Evolutionary conservation across 2,888 invertebrate genomes (phyloP), one percentile per base, ranked within the genome.

Genomic region (Callyntrura sp.): DNA sequence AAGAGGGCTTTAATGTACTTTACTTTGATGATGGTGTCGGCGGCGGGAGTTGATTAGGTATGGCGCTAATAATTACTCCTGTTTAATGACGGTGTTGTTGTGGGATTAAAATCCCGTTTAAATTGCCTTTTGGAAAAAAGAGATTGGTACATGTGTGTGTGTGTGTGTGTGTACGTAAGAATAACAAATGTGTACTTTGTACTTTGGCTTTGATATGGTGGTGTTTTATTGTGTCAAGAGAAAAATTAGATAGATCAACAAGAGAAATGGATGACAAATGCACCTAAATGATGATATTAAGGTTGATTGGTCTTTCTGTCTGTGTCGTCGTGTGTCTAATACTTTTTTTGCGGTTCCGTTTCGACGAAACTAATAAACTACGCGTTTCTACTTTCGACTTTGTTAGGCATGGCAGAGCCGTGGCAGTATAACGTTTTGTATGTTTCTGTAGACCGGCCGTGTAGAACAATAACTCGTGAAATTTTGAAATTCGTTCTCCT

Each of bases 221-320:
- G 45, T 55, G 35, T 35, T 35, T 35, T 35, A 35, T 35, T 35
- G 35, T 35, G 35, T 35, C 20, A 78, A 78, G 25, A 78, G 55
- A 35, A 35, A 35, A 57, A 17, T 17, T 14, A 51, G 65, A 48
- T 48, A 51, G 76, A 51, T 51, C 55, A 35, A 76, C 51, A 76
- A 76, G 51, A 76, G 76, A 82, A 45, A 48, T 51, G 51, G 68
- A 68, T 83, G 83, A 83, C 68, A 83, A 83, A 83, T 83, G 45
- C 68, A 51, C 48, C 48, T 35, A 82, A 43, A 28, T 51, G 48
- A 48, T 76, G 76, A 51, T 51, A 35, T 35, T 35, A 35, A 35
- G 35, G 35, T 6, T 35, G 6, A 6, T 35, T 6, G n/a, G n/a
- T 35, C 35, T 35, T 6, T 35, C 35, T 35, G 3, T 35, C 35